Percentiles rank a stretch among this genome's conserved stretches.
phyloP scores from a whole-genome alignment of 1,140 invertebrate species.

The Platyscapa corneri region DNA sequence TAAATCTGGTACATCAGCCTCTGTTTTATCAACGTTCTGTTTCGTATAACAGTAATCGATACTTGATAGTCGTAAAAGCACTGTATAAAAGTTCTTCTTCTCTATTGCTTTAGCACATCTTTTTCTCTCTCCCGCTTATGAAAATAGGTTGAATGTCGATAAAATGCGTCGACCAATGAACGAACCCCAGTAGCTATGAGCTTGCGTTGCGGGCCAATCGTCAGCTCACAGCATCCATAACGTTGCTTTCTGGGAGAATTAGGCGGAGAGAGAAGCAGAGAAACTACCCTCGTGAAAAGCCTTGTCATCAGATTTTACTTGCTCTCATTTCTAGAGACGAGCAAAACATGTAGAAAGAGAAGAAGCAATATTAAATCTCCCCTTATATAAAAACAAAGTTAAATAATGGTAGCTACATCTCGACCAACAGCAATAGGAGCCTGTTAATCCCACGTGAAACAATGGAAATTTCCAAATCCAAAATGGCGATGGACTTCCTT shows the following conservation, averaged over 20 bases:
- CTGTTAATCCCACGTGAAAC: conserved; percentile 67
- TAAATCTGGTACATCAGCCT: too few relatives aligned
- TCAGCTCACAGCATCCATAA: neutral
- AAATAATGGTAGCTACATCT: neutral
- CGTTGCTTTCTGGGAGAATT: neutral
- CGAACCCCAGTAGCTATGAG: neutral
- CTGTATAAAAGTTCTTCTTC: neutral
- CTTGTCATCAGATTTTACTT: neutral
- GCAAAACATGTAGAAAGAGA: neutral
- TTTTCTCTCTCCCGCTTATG: conserved; percentile 51
- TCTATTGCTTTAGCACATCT: neutral
- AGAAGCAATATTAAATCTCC: neutral
- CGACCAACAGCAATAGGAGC: neutral
- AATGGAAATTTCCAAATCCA: conserved; percentile 65
- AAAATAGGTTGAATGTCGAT: conserved; percentile 70
- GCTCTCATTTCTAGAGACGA: neutral
- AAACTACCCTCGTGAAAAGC: neutral
- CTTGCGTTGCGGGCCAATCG: conserved; percentile 3
- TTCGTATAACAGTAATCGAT: too few relatives aligned
- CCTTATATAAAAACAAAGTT: neutral
- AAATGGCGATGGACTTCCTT: conserved; percentile 52
- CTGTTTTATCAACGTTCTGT: too few relatives aligned
- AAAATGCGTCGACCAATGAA: conserved; percentile 69
- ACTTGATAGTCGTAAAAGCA: too few relatives aligned
- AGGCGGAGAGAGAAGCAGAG: neutral